phyloP scores from a whole-genome alignment of 2,797 vertebrate species.

The Enteromius argenteus region DNA sequence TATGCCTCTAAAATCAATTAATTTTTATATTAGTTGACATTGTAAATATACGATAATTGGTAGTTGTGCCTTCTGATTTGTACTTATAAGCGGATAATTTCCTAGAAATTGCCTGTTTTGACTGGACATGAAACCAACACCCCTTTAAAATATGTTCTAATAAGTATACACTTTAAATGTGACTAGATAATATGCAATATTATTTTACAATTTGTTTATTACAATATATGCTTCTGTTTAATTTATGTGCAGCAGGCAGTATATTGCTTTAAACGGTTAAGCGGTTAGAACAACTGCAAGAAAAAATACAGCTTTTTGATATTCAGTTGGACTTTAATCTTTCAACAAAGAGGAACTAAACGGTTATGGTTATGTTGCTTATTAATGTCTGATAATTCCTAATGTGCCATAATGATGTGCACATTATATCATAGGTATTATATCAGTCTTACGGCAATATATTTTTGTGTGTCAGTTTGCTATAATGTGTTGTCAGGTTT shows the following conservation, averaged over 20 bases:
- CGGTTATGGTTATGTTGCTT: conserved; percentile 64
- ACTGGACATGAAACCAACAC: neutral
- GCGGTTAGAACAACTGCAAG: conserved; percentile 66
- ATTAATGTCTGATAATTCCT: conserved; percentile 65
- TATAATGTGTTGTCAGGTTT: conserved; percentile 50
- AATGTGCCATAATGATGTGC: conserved; percentile 56
- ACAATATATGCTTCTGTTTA: conserved; percentile 66
- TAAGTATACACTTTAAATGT: conserved; percentile 9
- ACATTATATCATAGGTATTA: conserved; percentile 31
- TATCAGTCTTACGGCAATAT: conserved; percentile 44
- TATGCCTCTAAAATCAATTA: neutral
- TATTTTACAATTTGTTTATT: conserved; percentile 2
- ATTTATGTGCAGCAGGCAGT: conserved; percentile 40
- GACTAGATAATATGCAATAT: neutral
- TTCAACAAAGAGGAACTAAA: conserved; percentile 63
- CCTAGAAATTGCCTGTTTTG: neutral
- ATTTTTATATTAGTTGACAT: neutral
- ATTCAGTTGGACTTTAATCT: conserved; percentile 63
- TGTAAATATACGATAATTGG: neutral
- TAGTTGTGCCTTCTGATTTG: conserved; percentile 26
- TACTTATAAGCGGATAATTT: conserved; percentile 22
- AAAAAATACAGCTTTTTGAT: conserved; percentile 42
- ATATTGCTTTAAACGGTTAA: conserved; percentile 74
- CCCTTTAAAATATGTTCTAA: neutral
- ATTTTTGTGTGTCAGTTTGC: conserved; percentile 40